Percentiles rank a stretch among this genome's conserved stretches.
phyloP scores from a whole-genome alignment of 2,113 vertebrate species.

The Embiotoca jacksoni region DNA sequence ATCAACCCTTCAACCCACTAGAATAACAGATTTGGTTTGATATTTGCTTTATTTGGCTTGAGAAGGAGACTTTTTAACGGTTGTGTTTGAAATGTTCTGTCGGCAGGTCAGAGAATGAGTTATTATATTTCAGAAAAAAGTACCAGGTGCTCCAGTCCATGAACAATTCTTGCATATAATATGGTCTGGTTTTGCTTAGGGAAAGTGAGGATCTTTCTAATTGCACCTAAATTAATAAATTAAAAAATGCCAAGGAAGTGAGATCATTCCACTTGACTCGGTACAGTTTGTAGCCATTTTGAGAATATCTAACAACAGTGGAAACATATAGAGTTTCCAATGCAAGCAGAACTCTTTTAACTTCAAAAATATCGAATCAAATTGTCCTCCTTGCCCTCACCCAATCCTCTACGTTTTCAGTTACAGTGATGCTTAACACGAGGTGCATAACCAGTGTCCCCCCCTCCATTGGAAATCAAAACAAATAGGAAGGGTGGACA shows the following conservation, averaged over 20 bases:
- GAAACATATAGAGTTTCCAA: too few species aligned
- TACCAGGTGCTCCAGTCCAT: constrained; percentile 27
- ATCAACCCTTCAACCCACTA: constrained; percentile 13
- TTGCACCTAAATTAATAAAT: constrained; percentile 26
- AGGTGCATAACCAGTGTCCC: neutral
- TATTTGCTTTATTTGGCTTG: constrained; percentile 49
- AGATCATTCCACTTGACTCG: constrained; percentile 9
- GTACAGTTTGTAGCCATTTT: neutral
- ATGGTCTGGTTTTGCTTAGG: constrained; percentile 23
- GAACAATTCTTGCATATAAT: neutral
- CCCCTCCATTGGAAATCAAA: constrained; percentile 15
- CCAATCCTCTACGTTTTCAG: neutral
- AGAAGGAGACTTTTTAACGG: constrained; percentile 24
- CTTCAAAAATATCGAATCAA: too few species aligned
- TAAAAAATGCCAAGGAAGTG: constrained; percentile 1
- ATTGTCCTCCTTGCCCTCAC: neutral
- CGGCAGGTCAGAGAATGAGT: constrained; percentile 17
- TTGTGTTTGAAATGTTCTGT: constrained; percentile 29
- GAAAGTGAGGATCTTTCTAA: neutral
- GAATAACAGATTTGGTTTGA: constrained; percentile 8
- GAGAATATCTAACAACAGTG: too few species aligned
- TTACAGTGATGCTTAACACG: neutral
- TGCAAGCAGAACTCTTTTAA: too few species aligned
- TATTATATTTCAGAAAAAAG: constrained; percentile 18
- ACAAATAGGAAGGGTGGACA: constrained; percentile 1